These are phyloP conservation scores for Poeciliopsis paucimaculata DNA, from an alignment of 2,797 vertebrate species.

Conservation along the genomic window DNA sequence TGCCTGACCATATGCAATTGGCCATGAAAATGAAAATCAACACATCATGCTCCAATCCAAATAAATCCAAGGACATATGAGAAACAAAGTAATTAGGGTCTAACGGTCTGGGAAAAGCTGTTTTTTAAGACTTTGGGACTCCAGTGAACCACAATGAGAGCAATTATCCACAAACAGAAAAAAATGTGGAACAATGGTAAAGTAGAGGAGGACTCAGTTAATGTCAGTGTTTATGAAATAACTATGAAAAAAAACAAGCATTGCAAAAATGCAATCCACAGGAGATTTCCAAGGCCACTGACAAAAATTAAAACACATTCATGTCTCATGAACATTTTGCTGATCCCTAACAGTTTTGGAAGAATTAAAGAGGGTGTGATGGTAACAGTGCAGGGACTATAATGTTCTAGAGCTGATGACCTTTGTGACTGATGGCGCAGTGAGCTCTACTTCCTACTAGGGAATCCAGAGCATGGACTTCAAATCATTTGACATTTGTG, in stretches of 20 bases:
- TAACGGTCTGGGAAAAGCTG: background rate
- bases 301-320: background rate
- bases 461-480: background rate
- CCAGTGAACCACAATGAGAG: background rate
- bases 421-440: background rate
- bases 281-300: background rate
- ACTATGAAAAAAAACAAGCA: background rate
- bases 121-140: background rate
- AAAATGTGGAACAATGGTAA: background rate
- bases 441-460: background rate
- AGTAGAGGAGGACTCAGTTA: background rate
- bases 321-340: background rate
- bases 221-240: background rate
- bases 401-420: background rate
- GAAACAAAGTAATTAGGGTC: background rate
- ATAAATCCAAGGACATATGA: background rate
- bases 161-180: background rate
- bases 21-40: background rate
- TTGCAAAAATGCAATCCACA: background rate
- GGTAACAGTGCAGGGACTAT: background rate
- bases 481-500: background rate
- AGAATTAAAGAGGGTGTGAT: background rate
- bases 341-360: background rate
- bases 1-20: background rate
- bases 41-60: background rate